Evolutionary conservation across 2,113 vertebrate genomes (phyloP).

Genomic region (Struthio camelus): DNA sequence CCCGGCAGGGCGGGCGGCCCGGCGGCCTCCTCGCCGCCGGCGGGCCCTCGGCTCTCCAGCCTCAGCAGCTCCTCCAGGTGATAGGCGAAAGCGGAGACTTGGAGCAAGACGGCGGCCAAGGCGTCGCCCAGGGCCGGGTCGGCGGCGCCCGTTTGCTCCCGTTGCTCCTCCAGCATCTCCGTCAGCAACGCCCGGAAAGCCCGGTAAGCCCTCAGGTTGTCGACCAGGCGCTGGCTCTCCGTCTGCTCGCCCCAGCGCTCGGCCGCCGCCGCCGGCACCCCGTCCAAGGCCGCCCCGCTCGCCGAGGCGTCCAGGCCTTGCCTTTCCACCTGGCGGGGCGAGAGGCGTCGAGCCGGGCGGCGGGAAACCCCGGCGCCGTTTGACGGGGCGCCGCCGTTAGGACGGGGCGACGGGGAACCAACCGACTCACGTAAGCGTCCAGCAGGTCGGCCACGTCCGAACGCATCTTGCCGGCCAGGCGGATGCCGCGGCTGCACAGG

Average conservation of each 20-base stretch:
- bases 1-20: fast-evolving
- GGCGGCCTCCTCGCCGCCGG: neutral
- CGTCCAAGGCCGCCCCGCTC: constrained; percentile 55
- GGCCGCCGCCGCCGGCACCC: constrained; percentile 65
- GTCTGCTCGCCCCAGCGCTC: constrained; percentile 72
- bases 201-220: constrained; percentile 76
- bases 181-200: constrained; percentile 70
- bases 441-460: constrained; percentile 65
- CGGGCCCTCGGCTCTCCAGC: constrained; percentile 56
- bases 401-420: too few species aligned
- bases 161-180: constrained; percentile 76
- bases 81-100: constrained; percentile 73
- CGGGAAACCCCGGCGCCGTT: too few species aligned
- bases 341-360: neutral
- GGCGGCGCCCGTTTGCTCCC: constrained; percentile 50
- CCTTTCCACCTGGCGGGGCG: constrained; percentile 56
- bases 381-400: too few species aligned
- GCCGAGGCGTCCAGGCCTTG: constrained; percentile 68
- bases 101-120: constrained; percentile 60
- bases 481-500: constrained; percentile 72
- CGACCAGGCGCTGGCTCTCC: constrained; percentile 65
- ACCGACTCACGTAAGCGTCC: constrained; percentile 77
- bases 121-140: constrained; percentile 63
- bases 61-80: constrained; percentile 76
- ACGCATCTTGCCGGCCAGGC: constrained; percentile 78